phyloP scores from a whole-genome alignment of 2,113 vertebrate genomes.

The Xyliphius kryptos region DNA sequence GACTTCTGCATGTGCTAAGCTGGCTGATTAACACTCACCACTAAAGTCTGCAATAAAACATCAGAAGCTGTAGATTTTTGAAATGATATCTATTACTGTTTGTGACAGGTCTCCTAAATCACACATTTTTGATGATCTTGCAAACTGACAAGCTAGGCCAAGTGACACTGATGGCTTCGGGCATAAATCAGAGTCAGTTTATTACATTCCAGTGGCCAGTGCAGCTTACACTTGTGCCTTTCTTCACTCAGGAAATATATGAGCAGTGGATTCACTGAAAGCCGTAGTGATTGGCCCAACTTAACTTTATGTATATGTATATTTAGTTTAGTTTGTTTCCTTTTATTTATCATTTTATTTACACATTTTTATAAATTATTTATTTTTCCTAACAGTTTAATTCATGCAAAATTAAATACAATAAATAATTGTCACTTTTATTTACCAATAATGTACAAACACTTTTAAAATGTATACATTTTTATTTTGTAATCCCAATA shows the following conservation, averaged over 20 bases:
- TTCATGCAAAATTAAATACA: no score
- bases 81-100: slow-evolving; percentile 89
- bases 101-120: slow-evolving; percentile 75
- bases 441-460: no score
- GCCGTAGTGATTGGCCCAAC: no score
- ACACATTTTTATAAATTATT: no score
- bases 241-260: slow-evolving; percentile 42
- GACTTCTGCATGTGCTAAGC: slow-evolving; percentile 44
- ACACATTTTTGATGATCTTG: slow-evolving; percentile 65
- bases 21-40: slow-evolving; percentile 49
- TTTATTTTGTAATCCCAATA: no score
- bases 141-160: slow-evolving; percentile 70
- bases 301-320: no score
- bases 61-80: slow-evolving; percentile 60
- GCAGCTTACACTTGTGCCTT: slow-evolving; percentile 40
- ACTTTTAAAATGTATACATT: no score
- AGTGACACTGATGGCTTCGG: slow-evolving; percentile 80
- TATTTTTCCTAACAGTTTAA: no score
- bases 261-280: slow-evolving; percentile 16
- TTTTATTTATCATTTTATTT: no score
- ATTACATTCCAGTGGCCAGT: slow-evolving; percentile 60
- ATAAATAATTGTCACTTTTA: no score
- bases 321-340: no score
- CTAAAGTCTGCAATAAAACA: slow-evolving; percentile 55
- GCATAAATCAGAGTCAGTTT: slow-evolving; percentile 85